Evolutionary conservation across 53 echinoderm and acorn worm species (phyloP), one percentile per base, ranked within the genome.

Genomic region (Pentamera pediparva): DNA sequence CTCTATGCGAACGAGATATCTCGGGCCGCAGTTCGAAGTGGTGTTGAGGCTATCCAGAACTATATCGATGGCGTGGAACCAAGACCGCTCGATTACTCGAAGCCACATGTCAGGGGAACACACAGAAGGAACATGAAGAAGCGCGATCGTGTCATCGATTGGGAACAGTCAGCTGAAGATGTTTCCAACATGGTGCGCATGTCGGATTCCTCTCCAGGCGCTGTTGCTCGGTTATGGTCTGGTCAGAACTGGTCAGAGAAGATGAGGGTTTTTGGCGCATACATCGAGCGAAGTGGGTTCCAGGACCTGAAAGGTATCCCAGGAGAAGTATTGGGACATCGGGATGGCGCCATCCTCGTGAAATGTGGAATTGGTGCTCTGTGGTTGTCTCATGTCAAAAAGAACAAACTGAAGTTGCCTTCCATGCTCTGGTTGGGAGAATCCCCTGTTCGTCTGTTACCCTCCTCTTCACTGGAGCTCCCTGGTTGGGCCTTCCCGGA

Each of bases 191-290:
- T 31, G 21, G 29, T 57, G 1, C 9, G 58, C 10, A 57, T 57
- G 58, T 57, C 58, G 28, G 58, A 57, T 28, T 57, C 58, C 29
- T 57, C 58, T 4, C 58, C 58, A 25, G 58, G 58, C 28, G 58
- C 58, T 57, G 1, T 6, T 6, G 58, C 58, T 10, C 28, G 58
- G 13, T 17, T 57, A 29, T 31, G 17, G 28, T 29, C 11, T 17
- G 58, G 32, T 31, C 4, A 3, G 28, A 57, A 27, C 28, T 57
- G 58, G 58, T 57, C 58, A 3, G 29, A 57, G 10, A 1, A 57
- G 6, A 25, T 57, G 26, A 57, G 58, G 29, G 26, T 22, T 18
- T 57, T 57, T 28, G 58, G 58, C 29, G 58, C 58, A 5, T 15
- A 57, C 29, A 27, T 57, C 6, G 58, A 57, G 32, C 29, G 12